Evolutionary conservation across 2,113 vertebrate species (phyloP).

Genomic region (Polypterus senegalus): DNA sequence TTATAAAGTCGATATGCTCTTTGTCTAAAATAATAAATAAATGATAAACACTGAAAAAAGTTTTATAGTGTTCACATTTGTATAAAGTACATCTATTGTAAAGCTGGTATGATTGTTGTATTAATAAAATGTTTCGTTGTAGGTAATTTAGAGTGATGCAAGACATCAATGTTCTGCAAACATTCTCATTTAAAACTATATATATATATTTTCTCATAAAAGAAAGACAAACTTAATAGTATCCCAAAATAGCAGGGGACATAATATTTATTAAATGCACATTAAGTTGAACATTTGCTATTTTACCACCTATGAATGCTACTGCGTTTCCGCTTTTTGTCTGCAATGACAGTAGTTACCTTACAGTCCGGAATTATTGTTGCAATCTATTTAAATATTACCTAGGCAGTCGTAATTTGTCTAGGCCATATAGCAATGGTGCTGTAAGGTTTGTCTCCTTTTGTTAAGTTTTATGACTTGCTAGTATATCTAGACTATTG

Average conservation of each 20-base stretch:
- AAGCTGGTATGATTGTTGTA: background rate
- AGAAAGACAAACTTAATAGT: background rate
- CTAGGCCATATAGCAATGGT: constrained; percentile 65
- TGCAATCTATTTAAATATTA: constrained; percentile 87
- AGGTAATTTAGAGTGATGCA: background rate
- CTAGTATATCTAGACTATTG: constrained; percentile 89
- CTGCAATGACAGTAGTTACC: constrained; percentile 62
- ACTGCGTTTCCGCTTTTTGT: constrained; percentile 11
- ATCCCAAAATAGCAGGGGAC: background rate
- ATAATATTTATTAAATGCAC: background rate
- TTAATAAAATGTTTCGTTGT: background rate
- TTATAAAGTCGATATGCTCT: constrained; percentile 35
- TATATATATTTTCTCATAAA: too few relatives aligned
- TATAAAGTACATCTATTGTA: background rate
- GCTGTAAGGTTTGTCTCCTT: constrained; percentile 85
- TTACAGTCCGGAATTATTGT: constrained; percentile 58
- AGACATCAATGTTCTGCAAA: background rate
- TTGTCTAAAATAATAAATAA: constrained; percentile 19
- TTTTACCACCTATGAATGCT: background rate
- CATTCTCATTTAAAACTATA: background rate
- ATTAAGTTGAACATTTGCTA: background rate
- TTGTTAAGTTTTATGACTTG: constrained; percentile 98
- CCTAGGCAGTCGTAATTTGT: constrained; percentile 75
- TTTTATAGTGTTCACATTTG: too few relatives aligned
- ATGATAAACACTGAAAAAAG: background rate